Base-by-base conservation (phyloP, 2,797 vertebrate species). In the Enteromius anoplus region DNA sequence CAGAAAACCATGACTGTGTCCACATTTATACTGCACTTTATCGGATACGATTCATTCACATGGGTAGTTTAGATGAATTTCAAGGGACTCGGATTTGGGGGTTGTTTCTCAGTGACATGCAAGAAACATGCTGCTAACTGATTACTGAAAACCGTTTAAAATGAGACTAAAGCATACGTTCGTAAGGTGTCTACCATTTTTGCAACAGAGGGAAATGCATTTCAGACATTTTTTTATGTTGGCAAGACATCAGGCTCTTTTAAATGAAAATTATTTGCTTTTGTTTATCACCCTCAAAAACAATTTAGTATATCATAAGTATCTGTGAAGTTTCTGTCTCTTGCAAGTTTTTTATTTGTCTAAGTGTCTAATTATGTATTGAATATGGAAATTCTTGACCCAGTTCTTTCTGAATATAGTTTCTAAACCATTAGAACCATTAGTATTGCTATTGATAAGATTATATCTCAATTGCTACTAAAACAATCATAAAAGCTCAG, bases 21-120 rank as follows among this genome's bases (percentile, higher is more conserved):
- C 37, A 80, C 45, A 76, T 58, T 51, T 60, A 62, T 37, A 49
- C 64, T 77, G 72, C 72, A 81, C 81, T 79, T 82, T 65, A 80
- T 73, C 6, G 70, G 21, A 26, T 45, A 37, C 34, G 76, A 70
- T 29, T 66, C 40, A 45, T 47, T 78, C 23, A 75, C 47, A 5
- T 14, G 53, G 26, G 32, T 79, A 26, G 34, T 64, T 72, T 47
- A 79, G 76, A 26, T 73, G n/a, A 51, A n/a, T 71, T 17, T 47
- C 55, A 76, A 53, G 12, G 34, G 62, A 40, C 42, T 49, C 11
- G 1, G 19, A n/a, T n/a, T n/a, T n/a, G 21, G 9, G 21, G 51
- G 32, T 68, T 17, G 70, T 68, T 68, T 72, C 42, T 70, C 58
- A 78, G 42, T 71, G 66, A 37, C 32, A 32, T 1, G 32, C 3